These are phyloP conservation scores for Lanistes nyassanus DNA, from an alignment of 1,140 invertebrate species.

Conservation along the genomic window DNA sequence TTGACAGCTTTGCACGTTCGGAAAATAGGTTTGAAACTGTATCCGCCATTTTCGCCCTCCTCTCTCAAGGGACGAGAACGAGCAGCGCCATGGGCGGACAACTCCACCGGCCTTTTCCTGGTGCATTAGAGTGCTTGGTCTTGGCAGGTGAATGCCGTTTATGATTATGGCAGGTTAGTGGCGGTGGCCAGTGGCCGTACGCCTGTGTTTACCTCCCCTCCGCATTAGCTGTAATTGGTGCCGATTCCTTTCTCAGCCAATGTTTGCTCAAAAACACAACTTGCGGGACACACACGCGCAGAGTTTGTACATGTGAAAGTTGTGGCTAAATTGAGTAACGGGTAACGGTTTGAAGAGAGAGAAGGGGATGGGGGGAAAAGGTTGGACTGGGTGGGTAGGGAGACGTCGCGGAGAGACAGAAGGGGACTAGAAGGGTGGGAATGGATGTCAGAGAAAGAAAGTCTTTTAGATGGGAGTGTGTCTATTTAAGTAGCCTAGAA, in stretches of 20 bases:
- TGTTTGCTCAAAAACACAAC: slow-evolving; percentile 22
- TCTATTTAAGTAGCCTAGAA: too few relatives aligned
- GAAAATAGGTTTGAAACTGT: slow-evolving; percentile 25
- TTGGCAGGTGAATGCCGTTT: slow-evolving; percentile 16
- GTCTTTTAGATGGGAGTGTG: too few relatives aligned
- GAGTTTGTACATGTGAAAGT: slow-evolving; percentile 5
- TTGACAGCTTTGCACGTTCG: slow-evolving; percentile 25
- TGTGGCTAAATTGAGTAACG: slow-evolving; percentile 7
- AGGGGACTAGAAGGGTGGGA: neutral
- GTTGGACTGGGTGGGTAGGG: neutral
- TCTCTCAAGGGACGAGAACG: neutral
- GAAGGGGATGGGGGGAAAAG: neutral
- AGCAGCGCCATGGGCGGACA: slow-evolving; percentile 8
- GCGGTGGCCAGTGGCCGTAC: slow-evolving; percentile 5
- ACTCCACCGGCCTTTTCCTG: slow-evolving; percentile 6
- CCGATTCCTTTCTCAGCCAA: neutral
- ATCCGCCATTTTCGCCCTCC: slow-evolving; percentile 19
- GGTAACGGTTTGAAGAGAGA: neutral
- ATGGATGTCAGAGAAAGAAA: neutral
- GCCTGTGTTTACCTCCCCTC: slow-evolving; percentile 4
- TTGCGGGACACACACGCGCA: slow-evolving; percentile 1
- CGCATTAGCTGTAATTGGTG: slow-evolving; percentile 19
- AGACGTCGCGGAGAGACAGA: neutral
- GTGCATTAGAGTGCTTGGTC: slow-evolving; percentile 11
- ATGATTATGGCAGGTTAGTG: slow-evolving; percentile 16